Percentiles rank a stretch among this genome's conserved stretches.
phyloP scores from a whole-genome alignment of 2,888 invertebrate species.

The Dolichopus griseipennis region DNA sequence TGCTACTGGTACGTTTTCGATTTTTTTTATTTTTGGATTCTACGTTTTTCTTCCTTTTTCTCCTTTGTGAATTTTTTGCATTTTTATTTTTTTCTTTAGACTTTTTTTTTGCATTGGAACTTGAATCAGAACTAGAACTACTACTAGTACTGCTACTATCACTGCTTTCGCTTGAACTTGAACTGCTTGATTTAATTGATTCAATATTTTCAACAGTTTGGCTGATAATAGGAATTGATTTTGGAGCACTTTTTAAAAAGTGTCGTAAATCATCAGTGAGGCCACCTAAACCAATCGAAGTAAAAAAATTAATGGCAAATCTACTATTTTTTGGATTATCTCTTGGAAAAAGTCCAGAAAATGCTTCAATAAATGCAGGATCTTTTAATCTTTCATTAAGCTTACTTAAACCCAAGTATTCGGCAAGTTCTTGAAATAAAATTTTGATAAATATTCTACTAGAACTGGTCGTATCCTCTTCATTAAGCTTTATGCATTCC shows the following conservation, averaged over 20 bases:
- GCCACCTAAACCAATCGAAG: slow-evolving; percentile 92
- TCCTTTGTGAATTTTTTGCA: background rate
- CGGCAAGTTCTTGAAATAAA: slow-evolving; percentile 90
- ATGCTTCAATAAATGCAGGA: slow-evolving; percentile 72
- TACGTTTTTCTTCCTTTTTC: slow-evolving; percentile 21
- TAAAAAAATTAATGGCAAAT: slow-evolving; percentile 97
- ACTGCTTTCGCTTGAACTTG: slow-evolving; percentile 21
- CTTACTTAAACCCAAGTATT: slow-evolving; percentile 91
- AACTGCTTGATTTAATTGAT: slow-evolving; percentile 12
- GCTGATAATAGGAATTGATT: slow-evolving; percentile 38
- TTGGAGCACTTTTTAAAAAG: slow-evolving; percentile 59
- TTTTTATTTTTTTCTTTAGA: slow-evolving; percentile 20
- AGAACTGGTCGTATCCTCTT: slow-evolving; percentile 95
- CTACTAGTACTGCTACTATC: slow-evolving; percentile 23
- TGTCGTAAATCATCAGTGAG: slow-evolving; percentile 87
- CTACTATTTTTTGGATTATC: slow-evolving; percentile 94
- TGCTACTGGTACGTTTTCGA: slow-evolving; percentile 23
- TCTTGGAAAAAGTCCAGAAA: slow-evolving; percentile 87
- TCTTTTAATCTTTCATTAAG: slow-evolving; percentile 86
- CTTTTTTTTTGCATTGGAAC: slow-evolving; percentile 15
- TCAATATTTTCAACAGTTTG: slow-evolving; percentile 33
- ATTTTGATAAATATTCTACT: slow-evolving; percentile 97
- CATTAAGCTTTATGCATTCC: slow-evolving; percentile 80
- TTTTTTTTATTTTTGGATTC: slow-evolving; percentile 18
- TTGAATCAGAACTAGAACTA: slow-evolving; percentile 20